These are phyloP conservation scores for Carcharodon carcharias DNA, from an alignment of 2,797 vertebrate species.

Conservation along the genomic window DNA sequence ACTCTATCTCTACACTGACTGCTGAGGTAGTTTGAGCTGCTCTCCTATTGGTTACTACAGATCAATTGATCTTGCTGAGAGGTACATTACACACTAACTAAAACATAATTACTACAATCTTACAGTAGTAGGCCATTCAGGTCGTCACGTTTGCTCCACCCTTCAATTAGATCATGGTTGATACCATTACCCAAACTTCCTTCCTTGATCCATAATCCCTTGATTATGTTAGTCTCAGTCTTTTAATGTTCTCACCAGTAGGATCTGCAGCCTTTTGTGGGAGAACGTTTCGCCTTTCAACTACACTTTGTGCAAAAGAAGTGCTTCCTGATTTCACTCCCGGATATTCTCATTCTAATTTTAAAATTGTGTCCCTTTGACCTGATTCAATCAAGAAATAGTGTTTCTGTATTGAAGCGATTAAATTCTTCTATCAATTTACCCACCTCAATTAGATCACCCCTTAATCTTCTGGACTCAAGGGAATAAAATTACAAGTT, in stretches of 20 bases:
- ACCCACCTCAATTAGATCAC: neutral
- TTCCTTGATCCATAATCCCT: neutral
- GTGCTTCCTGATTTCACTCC: neutral
- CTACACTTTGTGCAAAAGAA: neutral
- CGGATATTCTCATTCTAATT: neutral
- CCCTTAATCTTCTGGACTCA: neutral
- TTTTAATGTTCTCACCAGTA: neutral
- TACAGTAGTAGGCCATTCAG: neutral
- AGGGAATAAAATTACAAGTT: neutral
- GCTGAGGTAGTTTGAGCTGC: no score
- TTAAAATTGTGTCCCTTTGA: neutral
- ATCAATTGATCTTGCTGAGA: no score
- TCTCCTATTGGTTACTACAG: no score
- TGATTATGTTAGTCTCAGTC: neutral
- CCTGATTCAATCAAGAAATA: neutral
- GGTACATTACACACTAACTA: no score
- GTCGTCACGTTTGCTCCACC: neutral
- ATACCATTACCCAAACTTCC: neutral
- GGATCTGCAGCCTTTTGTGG: neutral
- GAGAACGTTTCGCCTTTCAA: neutral
- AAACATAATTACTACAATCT: no score
- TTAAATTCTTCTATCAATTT: neutral
- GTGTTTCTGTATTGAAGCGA: neutral
- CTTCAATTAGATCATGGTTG: neutral
- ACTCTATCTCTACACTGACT: no score